phyloP scores from a whole-genome alignment of 2,888 invertebrate species.

The Lumbricus terrestris region DNA sequence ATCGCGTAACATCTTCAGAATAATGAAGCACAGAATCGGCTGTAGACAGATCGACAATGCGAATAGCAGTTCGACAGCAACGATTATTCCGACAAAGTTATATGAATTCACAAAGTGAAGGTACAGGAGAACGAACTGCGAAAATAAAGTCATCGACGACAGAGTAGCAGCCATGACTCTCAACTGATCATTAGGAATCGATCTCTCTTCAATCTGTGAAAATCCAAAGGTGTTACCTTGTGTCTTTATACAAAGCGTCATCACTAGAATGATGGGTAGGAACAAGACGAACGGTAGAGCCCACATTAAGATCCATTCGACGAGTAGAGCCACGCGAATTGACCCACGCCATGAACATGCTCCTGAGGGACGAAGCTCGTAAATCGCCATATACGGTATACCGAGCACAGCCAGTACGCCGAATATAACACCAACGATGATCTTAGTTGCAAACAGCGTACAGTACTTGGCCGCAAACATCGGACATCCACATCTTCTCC shows the following conservation, averaged over 20 bases:
- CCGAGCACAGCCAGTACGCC: background rate
- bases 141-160: background rate
- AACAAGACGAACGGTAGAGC: background rate
- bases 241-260: background rate
- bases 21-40: background rate
- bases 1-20: background rate
- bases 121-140: background rate
- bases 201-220: background rate
- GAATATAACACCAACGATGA: background rate
- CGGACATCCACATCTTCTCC: conserved; percentile 13
- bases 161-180: background rate
- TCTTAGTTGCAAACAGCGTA: conserved; percentile 11
- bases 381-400: background rate
- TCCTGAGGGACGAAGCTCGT: too few relatives aligned
- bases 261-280: background rate
- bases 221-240: background rate
- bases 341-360: fast-evolving
- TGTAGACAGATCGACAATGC: background rate
- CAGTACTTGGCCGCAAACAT: conserved; percentile 4
- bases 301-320: background rate
- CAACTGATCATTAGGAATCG: background rate
- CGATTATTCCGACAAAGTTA: background rate
- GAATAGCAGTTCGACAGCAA: background rate
- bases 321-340: background rate
- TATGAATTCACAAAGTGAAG: too few relatives aligned